Evolutionary conservation across 2,888 invertebrate genomes (phyloP).

Genomic region (Caenorhabditis becei): DNA sequence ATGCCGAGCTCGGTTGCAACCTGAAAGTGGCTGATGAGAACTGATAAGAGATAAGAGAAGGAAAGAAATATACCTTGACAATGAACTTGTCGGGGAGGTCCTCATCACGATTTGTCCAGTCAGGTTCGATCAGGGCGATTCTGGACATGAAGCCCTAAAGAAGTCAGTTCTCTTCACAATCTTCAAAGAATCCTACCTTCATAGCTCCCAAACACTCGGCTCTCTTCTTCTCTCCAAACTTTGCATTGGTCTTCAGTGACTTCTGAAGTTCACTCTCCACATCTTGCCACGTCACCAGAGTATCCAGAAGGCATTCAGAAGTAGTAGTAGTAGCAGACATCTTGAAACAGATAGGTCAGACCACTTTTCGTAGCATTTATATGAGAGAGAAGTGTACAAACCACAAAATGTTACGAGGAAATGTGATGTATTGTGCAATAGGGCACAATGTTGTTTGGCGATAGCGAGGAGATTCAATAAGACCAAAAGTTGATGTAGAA

Average conservation of each 20-base stretch:
- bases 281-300: slow-evolving; percentile 3
- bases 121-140: not conserved
- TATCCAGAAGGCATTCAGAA: not conserved
- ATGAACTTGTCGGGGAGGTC: not conserved
- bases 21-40: not conserved
- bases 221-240: not conserved
- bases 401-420: no score
- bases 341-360: no score
- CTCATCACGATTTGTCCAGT: not conserved
- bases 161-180: not conserved
- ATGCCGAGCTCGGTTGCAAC: no score
- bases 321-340: no score
- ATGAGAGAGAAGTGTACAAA: no score
- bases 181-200: not conserved
- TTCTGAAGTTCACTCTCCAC: not conserved
- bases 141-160: not conserved
- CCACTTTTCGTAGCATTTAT: no score
- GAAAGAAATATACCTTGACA: not conserved
- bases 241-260: not conserved
- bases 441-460: no score
- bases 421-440: no score
- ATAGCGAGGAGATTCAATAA: no score
- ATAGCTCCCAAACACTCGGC: not conserved
- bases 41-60: not conserved
- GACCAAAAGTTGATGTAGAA: no score